Evolutionary conservation across 2,888 invertebrate species (phyloP), one percentile per base, ranked within the genome.

Genomic region (Caenorhabditis imperialis): DNA sequence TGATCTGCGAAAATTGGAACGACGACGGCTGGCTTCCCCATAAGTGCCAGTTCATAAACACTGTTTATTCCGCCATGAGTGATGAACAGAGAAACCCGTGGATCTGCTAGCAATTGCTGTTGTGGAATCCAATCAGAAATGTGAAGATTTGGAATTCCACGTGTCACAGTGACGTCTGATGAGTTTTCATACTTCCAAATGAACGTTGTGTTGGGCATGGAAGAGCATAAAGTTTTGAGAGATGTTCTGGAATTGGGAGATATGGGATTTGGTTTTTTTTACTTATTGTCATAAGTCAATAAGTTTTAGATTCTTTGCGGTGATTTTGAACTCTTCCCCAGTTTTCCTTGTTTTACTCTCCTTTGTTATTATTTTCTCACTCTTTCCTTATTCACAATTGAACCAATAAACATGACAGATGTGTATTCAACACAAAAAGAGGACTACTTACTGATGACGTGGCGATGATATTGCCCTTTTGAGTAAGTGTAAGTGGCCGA

Each of bases 51-150:
- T 53, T 73, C 75, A 16, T 51, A 74, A 2, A 48, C 60, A 22
- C 67, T 67, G n/a, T 42, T 61, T 10, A 71, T 54, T 33, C 78
- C 78, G 10, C 76, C 63, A 40, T 78, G 78, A 10, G 78, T 78
- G 18, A 78, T 50, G 50, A 78, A 75, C 1, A 63, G 37, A 8
- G 37, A 38, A 14, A 78, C 30, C 3, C 76, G 50, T 1, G 42
- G 27, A 50, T 78, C 76, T 8, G 67, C 78, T 1, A 82, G 58
- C 14, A 83, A 58, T 27, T 77, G 73, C 35, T 72, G 75, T 62
- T 83, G 83, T 16, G 83, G 81, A 6, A 81, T 51, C 83, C 83
- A 83, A 37, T 62, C 62, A 7, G 45, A 55, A 18, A 79, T 48
- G 33, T 67, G 40, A 14, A 82, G 77, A 55, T 83, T 83, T 0